Conservation (phyloP, 2,888 invertebrate genomes). For the Diadromus collaris region DNA sequence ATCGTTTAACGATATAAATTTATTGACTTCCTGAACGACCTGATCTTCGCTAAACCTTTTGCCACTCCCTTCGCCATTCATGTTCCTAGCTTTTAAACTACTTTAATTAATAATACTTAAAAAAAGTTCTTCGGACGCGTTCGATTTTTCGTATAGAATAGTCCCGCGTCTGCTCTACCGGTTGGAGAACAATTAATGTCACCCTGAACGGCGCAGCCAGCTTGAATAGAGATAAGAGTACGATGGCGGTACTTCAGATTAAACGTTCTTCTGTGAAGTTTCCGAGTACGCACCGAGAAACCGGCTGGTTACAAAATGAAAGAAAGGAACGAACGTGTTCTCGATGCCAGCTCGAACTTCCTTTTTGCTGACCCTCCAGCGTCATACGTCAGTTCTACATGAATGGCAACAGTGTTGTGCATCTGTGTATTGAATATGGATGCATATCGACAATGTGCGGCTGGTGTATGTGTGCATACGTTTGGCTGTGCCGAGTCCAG, state of each 20-base stretch:
- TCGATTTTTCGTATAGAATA: background rate
- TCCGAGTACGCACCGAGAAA: background rate
- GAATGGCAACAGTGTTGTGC: background rate
- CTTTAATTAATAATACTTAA: background rate
- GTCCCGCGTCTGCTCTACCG: background rate
- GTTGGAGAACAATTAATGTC: background rate
- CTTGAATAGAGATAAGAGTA: background rate
- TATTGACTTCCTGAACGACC: slow-evolving; percentile 64
- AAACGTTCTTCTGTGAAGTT: slow-evolving; percentile 3
- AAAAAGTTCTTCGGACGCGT: background rate
- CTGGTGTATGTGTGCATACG: background rate
- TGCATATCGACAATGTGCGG: background rate
- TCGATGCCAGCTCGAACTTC: background rate
- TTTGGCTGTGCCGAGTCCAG: background rate
- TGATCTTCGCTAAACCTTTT: slow-evolving; percentile 55
- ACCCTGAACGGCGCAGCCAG: background rate
- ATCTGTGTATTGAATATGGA: background rate
- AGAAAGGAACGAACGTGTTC: background rate
- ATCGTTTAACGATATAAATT: slow-evolving; percentile 66
- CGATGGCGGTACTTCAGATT: background rate
- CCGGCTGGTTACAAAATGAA: background rate
- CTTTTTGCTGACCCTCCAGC: background rate
- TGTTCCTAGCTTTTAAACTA: slow-evolving; percentile 21
- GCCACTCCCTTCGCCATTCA: slow-evolving; percentile 21
- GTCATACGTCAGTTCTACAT: background rate